phyloP scores from a whole-genome alignment of 1,140 invertebrate species.

The Ylistrum balloti region DNA sequence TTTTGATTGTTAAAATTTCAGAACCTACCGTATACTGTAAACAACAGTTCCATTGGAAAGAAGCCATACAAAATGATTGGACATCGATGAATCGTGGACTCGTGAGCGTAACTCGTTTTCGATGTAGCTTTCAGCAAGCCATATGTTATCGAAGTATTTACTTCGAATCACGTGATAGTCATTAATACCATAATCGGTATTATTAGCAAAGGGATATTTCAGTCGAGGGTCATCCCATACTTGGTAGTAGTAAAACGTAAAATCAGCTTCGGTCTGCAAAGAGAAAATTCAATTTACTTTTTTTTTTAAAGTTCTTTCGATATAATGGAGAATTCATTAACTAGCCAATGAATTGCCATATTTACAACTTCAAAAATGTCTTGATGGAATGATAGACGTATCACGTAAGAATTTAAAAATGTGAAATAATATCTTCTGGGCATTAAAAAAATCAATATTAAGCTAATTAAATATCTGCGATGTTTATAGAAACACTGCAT shows the following conservation, averaged over 20 bases:
- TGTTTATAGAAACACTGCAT: too few relatives aligned
- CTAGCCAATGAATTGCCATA: too few relatives aligned
- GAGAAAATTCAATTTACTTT: not conserved
- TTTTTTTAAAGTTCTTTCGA: too few relatives aligned
- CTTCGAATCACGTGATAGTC: not conserved
- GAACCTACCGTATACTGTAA: not conserved
- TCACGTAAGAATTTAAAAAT: too few relatives aligned
- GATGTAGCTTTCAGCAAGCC: constrained; percentile 12
- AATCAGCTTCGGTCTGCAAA: constrained; percentile 34
- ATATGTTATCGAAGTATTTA: constrained; percentile 36
- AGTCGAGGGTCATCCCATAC: constrained; percentile 40
- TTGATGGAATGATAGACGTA: too few relatives aligned
- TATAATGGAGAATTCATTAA: too few relatives aligned
- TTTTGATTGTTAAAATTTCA: too few relatives aligned
- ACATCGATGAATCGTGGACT: not conserved
- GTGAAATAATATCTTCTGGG: too few relatives aligned
- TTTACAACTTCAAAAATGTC: too few relatives aligned
- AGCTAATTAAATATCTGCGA: too few relatives aligned
- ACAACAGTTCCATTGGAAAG: not conserved
- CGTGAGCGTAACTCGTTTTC: not conserved
- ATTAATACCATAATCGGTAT: not conserved
- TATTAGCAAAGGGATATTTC: not conserved
- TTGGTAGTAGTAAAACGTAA: constrained; percentile 18
- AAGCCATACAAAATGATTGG: constrained; percentile 14
- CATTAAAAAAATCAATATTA: too few relatives aligned